These are phyloP conservation scores for Sapajus apella DNA, from an alignment of 2,113 vertebrate genomes.

Conservation along the genomic window DNA sequence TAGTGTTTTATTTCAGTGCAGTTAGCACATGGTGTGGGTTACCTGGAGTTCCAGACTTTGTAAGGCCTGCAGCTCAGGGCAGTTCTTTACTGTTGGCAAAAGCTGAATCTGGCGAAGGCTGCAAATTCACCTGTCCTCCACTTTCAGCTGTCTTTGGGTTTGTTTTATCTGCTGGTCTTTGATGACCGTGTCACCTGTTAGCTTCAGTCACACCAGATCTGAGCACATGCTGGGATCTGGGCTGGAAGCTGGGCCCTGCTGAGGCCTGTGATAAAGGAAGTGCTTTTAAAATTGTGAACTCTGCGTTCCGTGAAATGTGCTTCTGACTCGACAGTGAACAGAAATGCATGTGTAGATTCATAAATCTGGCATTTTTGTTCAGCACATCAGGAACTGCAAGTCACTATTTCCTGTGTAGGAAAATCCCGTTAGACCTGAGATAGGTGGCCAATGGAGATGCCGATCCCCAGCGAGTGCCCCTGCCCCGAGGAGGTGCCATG, in stretches of 20 bases:
- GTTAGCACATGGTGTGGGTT: neutral
- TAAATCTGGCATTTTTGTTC: neutral
- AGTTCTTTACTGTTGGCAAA: neutral
- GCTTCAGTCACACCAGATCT: neutral
- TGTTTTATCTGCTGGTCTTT: neutral
- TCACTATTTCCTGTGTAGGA: neutral
- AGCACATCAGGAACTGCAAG: neutral
- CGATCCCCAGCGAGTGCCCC: fast-evolving
- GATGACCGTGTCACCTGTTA: neutral
- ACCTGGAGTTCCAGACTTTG: neutral
- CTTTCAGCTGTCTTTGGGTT: neutral
- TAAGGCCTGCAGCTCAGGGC: neutral
- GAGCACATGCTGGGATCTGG: neutral
- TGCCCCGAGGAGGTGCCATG: neutral
- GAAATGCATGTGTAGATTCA: neutral
- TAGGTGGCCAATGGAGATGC: fast-evolving
- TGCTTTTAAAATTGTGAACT: neutral
- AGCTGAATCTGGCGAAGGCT: neutral
- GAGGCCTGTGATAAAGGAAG: neutral
- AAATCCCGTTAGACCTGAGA: neutral
- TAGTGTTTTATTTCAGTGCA: neutral
- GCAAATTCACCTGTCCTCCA: neutral
- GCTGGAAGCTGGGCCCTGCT: neutral
- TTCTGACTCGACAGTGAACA: neutral
- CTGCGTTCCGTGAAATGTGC: neutral